Conservation (phyloP, 2,113 vertebrate genomes). For the Dolichotis patagonum region DNA sequence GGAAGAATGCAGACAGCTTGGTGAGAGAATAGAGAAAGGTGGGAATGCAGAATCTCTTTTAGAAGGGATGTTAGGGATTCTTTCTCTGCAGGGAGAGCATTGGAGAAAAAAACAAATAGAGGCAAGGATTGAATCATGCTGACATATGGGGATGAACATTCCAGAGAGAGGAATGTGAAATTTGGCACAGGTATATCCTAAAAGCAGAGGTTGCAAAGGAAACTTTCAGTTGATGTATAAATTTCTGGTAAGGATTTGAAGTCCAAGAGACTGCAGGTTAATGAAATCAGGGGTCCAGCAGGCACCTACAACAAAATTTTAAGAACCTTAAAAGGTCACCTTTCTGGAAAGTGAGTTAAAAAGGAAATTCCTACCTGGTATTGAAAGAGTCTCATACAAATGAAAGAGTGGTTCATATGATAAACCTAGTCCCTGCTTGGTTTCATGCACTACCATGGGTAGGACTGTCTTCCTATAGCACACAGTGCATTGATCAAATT, state of each 20-base stretch:
- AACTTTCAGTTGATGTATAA: neutral
- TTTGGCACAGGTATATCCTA: neutral
- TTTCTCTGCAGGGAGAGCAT: neutral
- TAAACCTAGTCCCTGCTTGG: neutral
- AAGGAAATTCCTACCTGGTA: neutral
- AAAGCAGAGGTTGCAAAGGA: neutral
- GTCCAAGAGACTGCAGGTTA: too few species aligned
- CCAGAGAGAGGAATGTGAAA: neutral
- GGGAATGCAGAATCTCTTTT: neutral
- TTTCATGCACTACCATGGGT: neutral
- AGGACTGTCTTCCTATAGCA: neutral
- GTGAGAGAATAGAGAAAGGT: neutral
- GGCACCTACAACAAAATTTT: too few species aligned
- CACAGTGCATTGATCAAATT: neutral
- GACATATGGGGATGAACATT: neutral
- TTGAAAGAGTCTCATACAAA: neutral
- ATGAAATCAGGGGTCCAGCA: too few species aligned
- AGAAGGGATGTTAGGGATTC: neutral
- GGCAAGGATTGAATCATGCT: neutral
- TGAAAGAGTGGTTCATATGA: too few species aligned
- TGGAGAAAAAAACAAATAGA: neutral
- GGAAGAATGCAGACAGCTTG: neutral
- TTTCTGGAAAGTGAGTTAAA: neutral
- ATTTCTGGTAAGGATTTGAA: neutral
- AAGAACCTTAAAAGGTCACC: neutral